Evolutionary conservation across 37 sponge, comb jelly and placozoan species (phyloP).

Genomic region (Agelas oroides): DNA sequence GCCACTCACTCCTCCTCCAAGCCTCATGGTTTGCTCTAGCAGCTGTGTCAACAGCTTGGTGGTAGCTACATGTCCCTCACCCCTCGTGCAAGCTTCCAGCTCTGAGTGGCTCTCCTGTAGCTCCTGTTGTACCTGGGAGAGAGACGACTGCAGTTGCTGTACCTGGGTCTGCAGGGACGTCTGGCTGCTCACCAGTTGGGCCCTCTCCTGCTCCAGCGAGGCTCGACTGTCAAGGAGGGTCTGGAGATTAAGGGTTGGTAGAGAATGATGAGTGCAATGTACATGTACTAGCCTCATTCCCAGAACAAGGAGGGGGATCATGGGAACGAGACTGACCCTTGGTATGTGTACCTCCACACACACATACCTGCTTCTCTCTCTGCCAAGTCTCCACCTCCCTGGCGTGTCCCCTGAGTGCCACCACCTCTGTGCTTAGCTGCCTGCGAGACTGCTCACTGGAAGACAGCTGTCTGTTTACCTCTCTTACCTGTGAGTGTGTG

Average conservation of each 20-base stretch:
- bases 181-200: conserved; percentile 7
- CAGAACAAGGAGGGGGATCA: not conserved
- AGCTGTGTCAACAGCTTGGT: no score
- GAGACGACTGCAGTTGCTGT: conserved; percentile 11
- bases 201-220: conserved; percentile 13
- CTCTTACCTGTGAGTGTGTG: conserved; percentile 16
- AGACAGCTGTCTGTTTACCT: conserved; percentile 44
- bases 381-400: conserved; percentile 8
- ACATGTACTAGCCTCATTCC: not conserved
- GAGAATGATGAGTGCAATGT: not conserved
- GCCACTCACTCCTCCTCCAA: no score
- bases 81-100: conserved; percentile 18
- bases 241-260: not conserved
- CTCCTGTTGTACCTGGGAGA: conserved; percentile 27
- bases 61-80: not conserved
- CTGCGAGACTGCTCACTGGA: conserved; percentile 18
- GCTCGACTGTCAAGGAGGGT: not conserved
- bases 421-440: conserved; percentile 15
- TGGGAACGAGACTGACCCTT: not conserved
- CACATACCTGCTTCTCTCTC: conserved; percentile 35
- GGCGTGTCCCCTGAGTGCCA: not conserved
- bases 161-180: conserved; percentile 15
- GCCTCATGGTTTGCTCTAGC: no score
- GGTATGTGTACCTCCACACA: not conserved
- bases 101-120: conserved; percentile 16